phyloP scores from a whole-genome alignment of 2,797 vertebrate species.

The Sebastolobus alascanus region DNA sequence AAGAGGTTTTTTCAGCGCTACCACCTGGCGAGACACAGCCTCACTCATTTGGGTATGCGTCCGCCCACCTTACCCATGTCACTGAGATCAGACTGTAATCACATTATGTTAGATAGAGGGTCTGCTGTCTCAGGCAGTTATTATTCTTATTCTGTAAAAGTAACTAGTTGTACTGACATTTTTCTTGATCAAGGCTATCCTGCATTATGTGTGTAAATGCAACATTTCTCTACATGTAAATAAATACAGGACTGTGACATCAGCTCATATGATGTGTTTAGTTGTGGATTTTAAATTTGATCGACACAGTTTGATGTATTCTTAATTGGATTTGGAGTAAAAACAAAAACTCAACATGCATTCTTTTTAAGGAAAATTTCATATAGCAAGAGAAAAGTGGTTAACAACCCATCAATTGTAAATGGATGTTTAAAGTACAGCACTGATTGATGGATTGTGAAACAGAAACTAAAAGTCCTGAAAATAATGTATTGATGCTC shows the following conservation, averaged over 20 bases:
- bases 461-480: conserved; percentile 48
- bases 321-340: conserved; percentile 44
- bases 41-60: conserved; percentile 87
- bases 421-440: conserved; percentile 39
- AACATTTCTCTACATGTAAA: conserved; percentile 28
- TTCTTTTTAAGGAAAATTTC: conserved; percentile 16
- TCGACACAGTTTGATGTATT: conserved; percentile 27
- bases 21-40: conserved; percentile 87
- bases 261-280: conserved; percentile 84
- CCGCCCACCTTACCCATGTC: conserved; percentile 77
- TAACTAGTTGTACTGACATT: conserved; percentile 16
- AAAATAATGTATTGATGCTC: conserved; percentile 78
- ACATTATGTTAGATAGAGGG: conserved; percentile 38
- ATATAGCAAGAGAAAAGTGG: conserved; percentile 57
- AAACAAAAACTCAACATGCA: conserved; percentile 11
- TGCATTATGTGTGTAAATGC: conserved; percentile 30
- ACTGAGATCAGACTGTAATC: conserved; percentile 63
- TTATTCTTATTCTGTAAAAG: conserved; percentile 34
- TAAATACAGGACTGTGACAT: conserved; percentile 58
- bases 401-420: conserved; percentile 83
- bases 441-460: conserved; percentile 72
- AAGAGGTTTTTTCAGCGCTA: conserved; percentile 88
- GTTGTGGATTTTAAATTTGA: conserved; percentile 72
- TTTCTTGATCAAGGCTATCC: conserved; percentile 12
- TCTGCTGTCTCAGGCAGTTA: conserved; percentile 26